phyloP scores from a whole-genome alignment of 2,797 vertebrate species.

The Peromyscus nudipes region DNA sequence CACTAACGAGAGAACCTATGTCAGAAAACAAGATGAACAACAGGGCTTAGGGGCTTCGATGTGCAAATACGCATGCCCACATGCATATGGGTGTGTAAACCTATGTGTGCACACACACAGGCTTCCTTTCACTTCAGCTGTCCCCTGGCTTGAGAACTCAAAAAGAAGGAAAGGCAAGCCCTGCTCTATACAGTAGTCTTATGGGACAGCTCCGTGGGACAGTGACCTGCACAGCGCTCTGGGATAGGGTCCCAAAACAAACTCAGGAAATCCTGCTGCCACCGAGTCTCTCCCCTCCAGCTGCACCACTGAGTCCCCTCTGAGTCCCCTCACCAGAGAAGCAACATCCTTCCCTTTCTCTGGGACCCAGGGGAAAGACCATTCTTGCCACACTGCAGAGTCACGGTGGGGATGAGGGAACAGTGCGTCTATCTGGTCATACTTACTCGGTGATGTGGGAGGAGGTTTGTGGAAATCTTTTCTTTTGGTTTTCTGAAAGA shows the following conservation, averaged over 20 bases:
- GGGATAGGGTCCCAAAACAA: not conserved
- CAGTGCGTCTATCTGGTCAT: not conserved
- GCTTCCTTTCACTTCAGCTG: not conserved
- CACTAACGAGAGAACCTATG: not conserved
- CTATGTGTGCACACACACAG: too few species aligned
- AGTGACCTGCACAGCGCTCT: not conserved
- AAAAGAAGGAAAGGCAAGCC: not conserved
- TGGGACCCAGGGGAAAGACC: not conserved
- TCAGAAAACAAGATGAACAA: not conserved
- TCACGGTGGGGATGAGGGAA: not conserved
- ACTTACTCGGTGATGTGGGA: conserved; percentile 93
- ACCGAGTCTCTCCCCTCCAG: fast-evolving
- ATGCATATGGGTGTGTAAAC: not conserved
- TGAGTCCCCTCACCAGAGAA: not conserved
- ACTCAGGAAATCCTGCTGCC: fast-evolving
- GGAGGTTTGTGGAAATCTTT: conserved; percentile 90
- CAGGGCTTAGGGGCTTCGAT: not conserved
- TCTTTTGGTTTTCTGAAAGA: conserved; percentile 90
- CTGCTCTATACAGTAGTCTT: not conserved
- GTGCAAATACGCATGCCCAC: not conserved
- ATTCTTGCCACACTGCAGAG: not conserved
- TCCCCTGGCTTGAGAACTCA: not conserved
- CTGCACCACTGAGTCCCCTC: too few species aligned
- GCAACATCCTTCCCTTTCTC: not conserved
- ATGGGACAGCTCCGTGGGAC: too few species aligned